Conservation (phyloP, 92 coral and sea anemone species). For the Umimayanthus kanabou region DNA sequence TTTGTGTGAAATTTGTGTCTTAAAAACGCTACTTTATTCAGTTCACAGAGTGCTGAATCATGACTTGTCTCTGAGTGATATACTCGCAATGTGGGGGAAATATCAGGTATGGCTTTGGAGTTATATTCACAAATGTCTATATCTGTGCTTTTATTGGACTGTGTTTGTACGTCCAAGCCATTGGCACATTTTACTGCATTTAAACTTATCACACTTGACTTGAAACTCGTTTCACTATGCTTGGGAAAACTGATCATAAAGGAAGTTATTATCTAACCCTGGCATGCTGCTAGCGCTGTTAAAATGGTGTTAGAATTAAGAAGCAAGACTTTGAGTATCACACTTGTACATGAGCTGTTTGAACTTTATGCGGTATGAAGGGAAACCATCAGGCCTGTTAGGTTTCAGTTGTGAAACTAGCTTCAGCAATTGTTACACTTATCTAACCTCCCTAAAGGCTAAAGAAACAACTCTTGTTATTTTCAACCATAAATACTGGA, state of each 20-base stretch:
- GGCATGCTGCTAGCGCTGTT: no score
- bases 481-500: no score
- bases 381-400: neutral
- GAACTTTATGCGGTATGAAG: neutral
- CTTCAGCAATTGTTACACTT: neutral
- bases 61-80: constrained; percentile 61
- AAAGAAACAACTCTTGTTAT: neutral
- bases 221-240: no score
- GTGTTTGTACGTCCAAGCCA: neutral
- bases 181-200: neutral
- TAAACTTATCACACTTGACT: neutral
- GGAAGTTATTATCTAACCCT: neutral
- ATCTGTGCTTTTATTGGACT: neutral
- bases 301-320: neutral
- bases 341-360: neutral
- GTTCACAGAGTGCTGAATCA: constrained; percentile 75
- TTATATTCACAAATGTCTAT: neutral
- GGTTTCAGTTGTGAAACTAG: neutral
- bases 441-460: neutral
- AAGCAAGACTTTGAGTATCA: neutral
- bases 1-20: neutral
- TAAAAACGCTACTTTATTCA: constrained; percentile 28
- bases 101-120: constrained; percentile 66
- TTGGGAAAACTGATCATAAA: neutral
- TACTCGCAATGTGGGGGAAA: constrained; percentile 92